A percentile compares a stretch with the other conserved stretches of the same genome.
These are phyloP conservation scores for Achatina immaculata DNA, from an alignment of 1,140 invertebrate genomes.

Conservation along the genomic window DNA sequence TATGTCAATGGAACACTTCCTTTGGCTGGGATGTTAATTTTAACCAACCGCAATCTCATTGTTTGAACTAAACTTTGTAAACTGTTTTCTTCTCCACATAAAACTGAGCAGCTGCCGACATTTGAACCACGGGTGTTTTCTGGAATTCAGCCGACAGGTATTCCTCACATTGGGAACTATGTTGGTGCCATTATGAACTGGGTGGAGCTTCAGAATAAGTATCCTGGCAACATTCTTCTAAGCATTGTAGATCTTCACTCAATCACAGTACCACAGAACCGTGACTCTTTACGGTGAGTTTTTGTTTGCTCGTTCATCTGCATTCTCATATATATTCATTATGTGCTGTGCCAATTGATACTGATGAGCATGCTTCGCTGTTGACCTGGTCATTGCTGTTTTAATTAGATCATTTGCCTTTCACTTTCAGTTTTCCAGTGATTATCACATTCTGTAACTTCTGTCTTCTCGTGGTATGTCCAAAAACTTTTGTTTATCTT, in stretches of 20 bases:
- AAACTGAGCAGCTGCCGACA: constrained; percentile 35
- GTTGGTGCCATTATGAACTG: constrained; percentile 92
- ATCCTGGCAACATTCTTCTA: constrained; percentile 75
- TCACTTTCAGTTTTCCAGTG: too few species aligned
- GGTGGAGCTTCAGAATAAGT: constrained; percentile 83
- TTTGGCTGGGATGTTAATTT: too few species aligned
- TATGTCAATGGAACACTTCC: too few species aligned
- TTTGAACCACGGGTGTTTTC: constrained; percentile 75
- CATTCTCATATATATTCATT: too few species aligned
- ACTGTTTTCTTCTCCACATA: too few species aligned
- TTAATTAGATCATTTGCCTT: not conserved
- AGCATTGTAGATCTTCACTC: constrained; percentile 96
- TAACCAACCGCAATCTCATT: too few species aligned
- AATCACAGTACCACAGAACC: constrained; percentile 88
- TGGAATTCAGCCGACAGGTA: constrained; percentile 96
- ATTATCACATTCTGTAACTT: too few species aligned
- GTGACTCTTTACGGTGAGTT: constrained; percentile 74
- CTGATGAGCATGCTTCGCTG: not conserved
- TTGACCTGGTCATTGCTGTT: not conserved
- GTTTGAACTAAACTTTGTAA: too few species aligned
- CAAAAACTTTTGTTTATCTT: too few species aligned
- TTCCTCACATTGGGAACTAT: constrained; percentile 96
- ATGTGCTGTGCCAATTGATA: not conserved
- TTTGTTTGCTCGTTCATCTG: too few species aligned
- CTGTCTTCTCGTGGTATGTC: too few species aligned